phyloP scores from a whole-genome alignment of 2,888 invertebrate species.

The Digitonthophagus gazella region DNA sequence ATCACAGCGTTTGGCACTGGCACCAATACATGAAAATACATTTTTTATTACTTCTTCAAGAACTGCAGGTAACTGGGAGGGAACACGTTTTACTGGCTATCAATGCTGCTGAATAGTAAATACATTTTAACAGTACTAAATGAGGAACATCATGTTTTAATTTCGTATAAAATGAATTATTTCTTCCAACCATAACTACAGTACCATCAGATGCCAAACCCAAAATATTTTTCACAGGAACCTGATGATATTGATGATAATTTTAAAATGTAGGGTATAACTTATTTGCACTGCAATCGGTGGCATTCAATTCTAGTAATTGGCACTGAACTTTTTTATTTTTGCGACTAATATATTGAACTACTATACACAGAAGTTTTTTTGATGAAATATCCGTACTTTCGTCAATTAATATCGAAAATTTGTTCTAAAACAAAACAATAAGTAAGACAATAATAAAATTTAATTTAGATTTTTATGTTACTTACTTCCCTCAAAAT shows the following conservation, averaged over 20 bases:
- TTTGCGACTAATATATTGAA: background rate
- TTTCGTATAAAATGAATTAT: background rate
- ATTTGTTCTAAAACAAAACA: background rate
- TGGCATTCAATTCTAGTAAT: slow-evolving; percentile 1
- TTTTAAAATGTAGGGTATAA: background rate
- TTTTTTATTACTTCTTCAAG: background rate
- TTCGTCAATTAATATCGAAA: slow-evolving; percentile 2
- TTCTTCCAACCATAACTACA: background rate
- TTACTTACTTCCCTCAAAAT: background rate
- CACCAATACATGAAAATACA: background rate
- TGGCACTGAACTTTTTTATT: background rate
- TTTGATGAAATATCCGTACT: background rate
- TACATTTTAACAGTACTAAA: background rate
- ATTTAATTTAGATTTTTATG: background rate
- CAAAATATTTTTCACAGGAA: background rate
- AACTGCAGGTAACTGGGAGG: background rate
- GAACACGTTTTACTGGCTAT: background rate
- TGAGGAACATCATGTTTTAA: background rate
- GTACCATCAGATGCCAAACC: background rate
- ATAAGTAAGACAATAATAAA: background rate
- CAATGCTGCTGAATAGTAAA: background rate
- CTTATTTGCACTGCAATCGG: slow-evolving; percentile 1
- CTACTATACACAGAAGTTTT: slow-evolving; percentile 1
- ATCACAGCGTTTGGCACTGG: slow-evolving; percentile 6
- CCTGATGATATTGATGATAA: background rate